Evolutionary conservation across 2,888 invertebrate genomes (phyloP).

Genomic region (Conistra vaccinii): DNA sequence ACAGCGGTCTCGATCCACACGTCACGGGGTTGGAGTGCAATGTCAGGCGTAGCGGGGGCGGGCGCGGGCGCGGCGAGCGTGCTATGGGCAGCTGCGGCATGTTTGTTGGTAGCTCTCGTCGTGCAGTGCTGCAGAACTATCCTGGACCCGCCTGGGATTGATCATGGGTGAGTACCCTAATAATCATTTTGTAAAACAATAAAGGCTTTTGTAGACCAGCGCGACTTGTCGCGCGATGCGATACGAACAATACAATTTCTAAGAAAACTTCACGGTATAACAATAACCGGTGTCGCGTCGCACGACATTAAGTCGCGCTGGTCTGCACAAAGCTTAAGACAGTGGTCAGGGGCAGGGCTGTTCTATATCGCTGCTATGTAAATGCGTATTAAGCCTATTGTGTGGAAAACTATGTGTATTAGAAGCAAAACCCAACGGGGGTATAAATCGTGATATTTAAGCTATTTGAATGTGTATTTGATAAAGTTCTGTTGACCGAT

Average conservation of each 20-base stretch:
- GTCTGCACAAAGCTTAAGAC: too few species aligned
- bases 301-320: too few species aligned
- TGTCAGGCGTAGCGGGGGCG: constrained; percentile 78
- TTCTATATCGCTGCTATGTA: not conserved
- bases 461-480: not conserved
- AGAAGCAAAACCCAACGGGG: not conserved
- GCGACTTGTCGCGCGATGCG: too few species aligned
- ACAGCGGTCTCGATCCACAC: constrained; percentile 92
- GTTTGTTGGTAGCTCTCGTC: constrained; percentile 88
- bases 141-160: constrained; percentile 81
- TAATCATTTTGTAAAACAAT: not conserved
- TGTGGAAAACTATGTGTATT: not conserved
- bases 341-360: not conserved
- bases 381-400: not conserved
- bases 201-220: too few species aligned
- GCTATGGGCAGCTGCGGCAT: constrained; percentile 91
- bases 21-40: constrained; percentile 86
- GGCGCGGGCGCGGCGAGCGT: constrained; percentile 82
- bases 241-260: too few species aligned
- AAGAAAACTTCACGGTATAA: too few species aligned
- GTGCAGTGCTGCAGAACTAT: constrained; percentile 90
- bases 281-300: too few species aligned
- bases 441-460: too few species aligned
- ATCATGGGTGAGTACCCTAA: constrained; percentile 71
- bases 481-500: not conserved